Evolutionary conservation across 2,888 invertebrate species (phyloP).

Genomic region (Lasioglossum marginatum): DNA sequence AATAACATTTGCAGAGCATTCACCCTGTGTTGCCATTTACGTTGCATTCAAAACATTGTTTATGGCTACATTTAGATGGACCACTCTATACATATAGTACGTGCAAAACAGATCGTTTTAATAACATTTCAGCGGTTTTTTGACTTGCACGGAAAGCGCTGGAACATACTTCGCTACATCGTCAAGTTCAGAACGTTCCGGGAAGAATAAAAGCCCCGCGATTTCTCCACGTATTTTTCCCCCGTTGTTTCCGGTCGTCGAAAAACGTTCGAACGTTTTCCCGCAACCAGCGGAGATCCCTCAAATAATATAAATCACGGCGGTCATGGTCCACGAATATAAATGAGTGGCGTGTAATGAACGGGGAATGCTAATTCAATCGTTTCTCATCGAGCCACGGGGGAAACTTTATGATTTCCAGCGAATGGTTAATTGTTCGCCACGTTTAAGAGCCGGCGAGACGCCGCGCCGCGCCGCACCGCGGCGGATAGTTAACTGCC

Average conservation of each 20-base stretch:
- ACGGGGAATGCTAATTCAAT: constrained; percentile 25
- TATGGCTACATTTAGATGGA: no score
- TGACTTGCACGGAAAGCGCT: no score
- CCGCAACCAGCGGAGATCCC: background rate
- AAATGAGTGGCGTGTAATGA: constrained; percentile 43
- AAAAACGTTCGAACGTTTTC: background rate
- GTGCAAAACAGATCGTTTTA: no score
- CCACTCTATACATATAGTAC: no score
- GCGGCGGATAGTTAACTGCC: background rate
- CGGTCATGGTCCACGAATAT: constrained; percentile 33
- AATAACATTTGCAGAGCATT: no score
- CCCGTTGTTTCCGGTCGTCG: background rate
- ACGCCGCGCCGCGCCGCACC: no score
- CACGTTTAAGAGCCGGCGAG: background rate
- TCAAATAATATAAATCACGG: constrained; percentile 40
- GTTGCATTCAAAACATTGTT: no score
- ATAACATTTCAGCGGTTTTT: no score
- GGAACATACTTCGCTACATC: no score
- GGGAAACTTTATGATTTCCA: constrained; percentile 14
- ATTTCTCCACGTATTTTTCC: background rate
- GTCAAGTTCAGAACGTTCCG: no score
- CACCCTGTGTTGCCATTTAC: no score
- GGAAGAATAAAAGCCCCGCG: background rate
- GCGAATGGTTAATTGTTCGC: constrained; percentile 29
- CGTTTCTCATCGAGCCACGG: constrained; percentile 11